Conservation (phyloP, 2,888 invertebrate genomes). For the Caenorhabditis sulstoni region DNA sequence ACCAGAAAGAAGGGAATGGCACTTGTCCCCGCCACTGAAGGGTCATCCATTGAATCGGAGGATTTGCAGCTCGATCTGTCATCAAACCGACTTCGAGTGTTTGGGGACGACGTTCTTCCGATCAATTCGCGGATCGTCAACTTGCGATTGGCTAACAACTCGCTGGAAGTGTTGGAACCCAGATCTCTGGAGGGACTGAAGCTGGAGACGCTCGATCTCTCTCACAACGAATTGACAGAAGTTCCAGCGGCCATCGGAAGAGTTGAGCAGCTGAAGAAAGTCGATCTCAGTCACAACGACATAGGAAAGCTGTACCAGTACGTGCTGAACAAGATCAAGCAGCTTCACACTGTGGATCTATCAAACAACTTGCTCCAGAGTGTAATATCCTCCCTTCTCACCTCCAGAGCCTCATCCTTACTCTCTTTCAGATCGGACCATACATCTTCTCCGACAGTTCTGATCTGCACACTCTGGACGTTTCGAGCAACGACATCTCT, state of each 20-base stretch:
- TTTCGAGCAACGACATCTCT: constrained; percentile 71
- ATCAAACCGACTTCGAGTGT: constrained; percentile 67
- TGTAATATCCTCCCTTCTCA: constrained; percentile 31
- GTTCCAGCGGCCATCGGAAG: constrained; percentile 73
- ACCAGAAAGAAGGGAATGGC: constrained; percentile 2
- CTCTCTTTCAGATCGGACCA: constrained; percentile 66
- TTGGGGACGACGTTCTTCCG: constrained; percentile 60
- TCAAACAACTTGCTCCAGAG: constrained; percentile 69
- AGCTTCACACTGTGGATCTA: constrained; percentile 69
- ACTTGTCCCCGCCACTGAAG: constrained; percentile 11
- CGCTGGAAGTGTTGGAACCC: constrained; percentile 55
- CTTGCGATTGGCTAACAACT: constrained; percentile 70
- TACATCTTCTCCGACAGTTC: constrained; percentile 75
- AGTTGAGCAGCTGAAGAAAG: constrained; percentile 66
- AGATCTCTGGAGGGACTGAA: constrained; percentile 52
- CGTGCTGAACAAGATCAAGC: constrained; percentile 72
- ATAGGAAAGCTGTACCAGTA: constrained; percentile 75
- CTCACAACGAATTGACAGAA: constrained; percentile 71
- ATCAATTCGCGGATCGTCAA: constrained; percentile 63
- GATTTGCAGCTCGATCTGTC: constrained; percentile 76
- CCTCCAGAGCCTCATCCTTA: neutral
- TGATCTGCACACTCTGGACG: constrained; percentile 68
- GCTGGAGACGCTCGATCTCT: constrained; percentile 61
- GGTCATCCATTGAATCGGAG: neutral
- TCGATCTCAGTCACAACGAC: constrained; percentile 72